phyloP scores from a whole-genome alignment of 2,888 invertebrate species.

The Leptura quadrifasciata region DNA sequence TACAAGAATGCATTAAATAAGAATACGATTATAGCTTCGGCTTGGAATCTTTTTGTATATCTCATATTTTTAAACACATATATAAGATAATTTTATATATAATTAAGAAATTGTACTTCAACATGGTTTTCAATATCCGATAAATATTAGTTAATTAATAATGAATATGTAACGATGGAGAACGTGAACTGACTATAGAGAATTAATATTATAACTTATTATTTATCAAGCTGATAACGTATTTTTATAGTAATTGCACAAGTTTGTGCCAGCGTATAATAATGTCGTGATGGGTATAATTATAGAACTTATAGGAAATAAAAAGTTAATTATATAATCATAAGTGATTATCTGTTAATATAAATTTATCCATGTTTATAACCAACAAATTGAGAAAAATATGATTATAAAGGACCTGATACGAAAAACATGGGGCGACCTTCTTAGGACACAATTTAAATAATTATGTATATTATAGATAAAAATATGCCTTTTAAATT shows the following conservation, averaged over 20 bases:
- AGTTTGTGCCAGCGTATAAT: slow-evolving; percentile 19
- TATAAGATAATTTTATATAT: not conserved
- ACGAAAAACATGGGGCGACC: slow-evolving; percentile 1
- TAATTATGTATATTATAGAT: slow-evolving; percentile 27
- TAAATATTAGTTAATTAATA: not conserved
- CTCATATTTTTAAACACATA: too few relatives aligned
- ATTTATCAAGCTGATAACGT: not conserved
- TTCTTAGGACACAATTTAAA: slow-evolving; percentile 17
- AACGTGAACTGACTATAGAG: not conserved
- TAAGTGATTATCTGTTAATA: not conserved
- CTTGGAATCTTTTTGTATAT: too few relatives aligned
- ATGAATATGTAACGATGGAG: not conserved
- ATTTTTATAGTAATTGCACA: not conserved
- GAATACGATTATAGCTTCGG: too few relatives aligned
- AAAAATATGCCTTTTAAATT: slow-evolving; percentile 12
- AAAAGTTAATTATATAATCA: slow-evolving; percentile 18
- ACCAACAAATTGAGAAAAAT: slow-evolving; percentile 5
- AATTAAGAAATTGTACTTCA: not conserved
- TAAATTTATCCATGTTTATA: slow-evolving; percentile 2
- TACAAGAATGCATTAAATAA: too few relatives aligned
- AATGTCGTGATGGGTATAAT: slow-evolving; percentile 19
- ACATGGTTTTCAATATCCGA: not conserved
- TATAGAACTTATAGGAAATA: slow-evolving; percentile 17
- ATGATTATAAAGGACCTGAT: not conserved
- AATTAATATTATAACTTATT: slow-evolving; percentile 1